A percentile compares a stretch with the other conserved stretches of the same genome.
Evolutionary conservation across 2,113 vertebrate genomes (phyloP).

Genomic region (Podocnemis expansa): DNA sequence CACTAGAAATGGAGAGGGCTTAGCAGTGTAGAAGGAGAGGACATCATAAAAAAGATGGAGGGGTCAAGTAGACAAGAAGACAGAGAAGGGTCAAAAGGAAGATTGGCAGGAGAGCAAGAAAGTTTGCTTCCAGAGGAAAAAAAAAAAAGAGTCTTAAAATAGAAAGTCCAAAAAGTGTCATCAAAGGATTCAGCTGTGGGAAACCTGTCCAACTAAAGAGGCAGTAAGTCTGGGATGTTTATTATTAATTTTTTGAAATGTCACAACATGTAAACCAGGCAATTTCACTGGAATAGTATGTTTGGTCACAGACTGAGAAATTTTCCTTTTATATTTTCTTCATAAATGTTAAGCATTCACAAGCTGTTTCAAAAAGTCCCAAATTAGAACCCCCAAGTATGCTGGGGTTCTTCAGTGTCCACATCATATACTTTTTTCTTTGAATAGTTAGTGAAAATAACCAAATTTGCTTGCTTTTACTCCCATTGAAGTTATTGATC

Average conservation of each 20-base stretch:
- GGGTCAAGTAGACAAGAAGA: conserved; percentile 41
- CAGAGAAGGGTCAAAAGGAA: conserved; percentile 55
- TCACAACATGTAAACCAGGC: conserved; percentile 40
- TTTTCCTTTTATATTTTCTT: conserved; percentile 20
- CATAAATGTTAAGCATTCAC: not conserved
- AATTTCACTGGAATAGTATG: conserved; percentile 31
- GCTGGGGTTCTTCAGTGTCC: not conserved
- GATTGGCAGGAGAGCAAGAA: conserved; percentile 68
- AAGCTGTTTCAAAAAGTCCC: not conserved
- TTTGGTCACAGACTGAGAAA: conserved; percentile 19
- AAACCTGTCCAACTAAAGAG: conserved; percentile 71
- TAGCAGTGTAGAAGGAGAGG: not conserved
- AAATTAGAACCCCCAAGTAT: not conserved
- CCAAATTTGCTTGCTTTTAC: not conserved
- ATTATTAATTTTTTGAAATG: conserved; percentile 66
- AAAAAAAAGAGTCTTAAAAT: conserved; percentile 68
- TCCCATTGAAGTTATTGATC: not conserved
- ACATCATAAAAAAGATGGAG: conserved; percentile 31
- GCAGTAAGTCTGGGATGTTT: conserved; percentile 59
- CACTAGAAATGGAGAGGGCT: not conserved
- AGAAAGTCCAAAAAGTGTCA: conserved; percentile 66
- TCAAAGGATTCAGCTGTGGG: conserved; percentile 75
- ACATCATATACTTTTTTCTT: not conserved
- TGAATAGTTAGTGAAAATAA: not conserved
- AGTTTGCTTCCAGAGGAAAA: conserved; percentile 65